Evolutionary conservation across 2,113 vertebrate species (phyloP).

Genomic region (Callopanchax toddi): DNA sequence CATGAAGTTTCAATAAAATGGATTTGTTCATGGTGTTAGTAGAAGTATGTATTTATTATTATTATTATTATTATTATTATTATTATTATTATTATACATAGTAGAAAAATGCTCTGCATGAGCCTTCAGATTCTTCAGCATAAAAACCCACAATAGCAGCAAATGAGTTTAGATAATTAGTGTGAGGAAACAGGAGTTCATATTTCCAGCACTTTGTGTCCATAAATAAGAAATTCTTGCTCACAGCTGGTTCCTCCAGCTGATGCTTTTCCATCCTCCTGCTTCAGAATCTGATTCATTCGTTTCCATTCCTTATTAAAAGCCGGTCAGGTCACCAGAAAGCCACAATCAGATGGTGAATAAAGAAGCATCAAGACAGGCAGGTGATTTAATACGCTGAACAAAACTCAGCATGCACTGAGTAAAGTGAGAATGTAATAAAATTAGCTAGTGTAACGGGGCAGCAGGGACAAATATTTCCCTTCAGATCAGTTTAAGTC

Average conservation of each 20-base stretch:
- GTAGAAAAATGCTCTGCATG: background rate
- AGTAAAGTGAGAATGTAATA: background rate
- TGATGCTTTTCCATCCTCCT: background rate
- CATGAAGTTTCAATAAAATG: no score
- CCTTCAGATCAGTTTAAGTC: conserved; percentile 24
- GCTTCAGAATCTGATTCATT: background rate
- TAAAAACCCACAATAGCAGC: background rate
- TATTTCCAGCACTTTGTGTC: background rate
- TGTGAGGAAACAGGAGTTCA: background rate
- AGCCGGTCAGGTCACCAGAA: conserved; percentile 8
- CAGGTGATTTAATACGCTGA: background rate
- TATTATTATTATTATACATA: no score
- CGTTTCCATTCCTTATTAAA: conserved; percentile 2
- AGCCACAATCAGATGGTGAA: background rate
- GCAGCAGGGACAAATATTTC: conserved; percentile 22
- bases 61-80: no score
- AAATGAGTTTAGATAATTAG: background rate
- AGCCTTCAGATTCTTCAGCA: background rate
- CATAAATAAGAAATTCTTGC: background rate
- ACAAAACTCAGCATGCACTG: conserved; percentile 10
- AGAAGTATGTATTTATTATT: no score
- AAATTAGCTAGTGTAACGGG: conserved; percentile 13
- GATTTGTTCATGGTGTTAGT: no score
- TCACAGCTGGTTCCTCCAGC: background rate
- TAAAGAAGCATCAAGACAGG: conserved; percentile 4